Percentiles rank a stretch among this genome's conserved stretches.
These are phyloP conservation scores for Gymnarchus niloticus DNA, from an alignment of 2,113 vertebrate species.

Conservation along the genomic window DNA sequence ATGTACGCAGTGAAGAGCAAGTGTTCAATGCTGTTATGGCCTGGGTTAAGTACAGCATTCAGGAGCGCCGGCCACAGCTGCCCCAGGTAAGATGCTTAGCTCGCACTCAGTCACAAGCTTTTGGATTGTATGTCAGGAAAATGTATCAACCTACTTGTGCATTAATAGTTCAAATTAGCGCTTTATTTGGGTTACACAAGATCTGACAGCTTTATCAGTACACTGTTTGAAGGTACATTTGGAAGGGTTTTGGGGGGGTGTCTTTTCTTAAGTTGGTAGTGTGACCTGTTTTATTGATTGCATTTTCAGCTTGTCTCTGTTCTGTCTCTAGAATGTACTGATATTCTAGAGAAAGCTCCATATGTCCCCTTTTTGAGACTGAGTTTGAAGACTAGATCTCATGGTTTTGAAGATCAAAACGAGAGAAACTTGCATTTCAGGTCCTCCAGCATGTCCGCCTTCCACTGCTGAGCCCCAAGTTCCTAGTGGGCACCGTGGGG, in stretches of 20 bases:
- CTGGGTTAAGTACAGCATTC: slow-evolving; percentile 98
- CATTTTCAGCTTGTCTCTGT: background rate
- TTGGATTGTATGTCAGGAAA: background rate
- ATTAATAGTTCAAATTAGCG: background rate
- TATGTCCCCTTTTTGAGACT: background rate
- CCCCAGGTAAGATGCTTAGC: slow-evolving; percentile 72
- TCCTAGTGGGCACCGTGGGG: slow-evolving; percentile 93
- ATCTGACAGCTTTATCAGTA: background rate
- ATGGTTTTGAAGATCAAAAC: no score
- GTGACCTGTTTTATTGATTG: background rate
- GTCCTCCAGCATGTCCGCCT: slow-evolving; percentile 93
- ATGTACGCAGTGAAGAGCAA: slow-evolving; percentile 95
- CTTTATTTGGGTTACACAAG: no score
- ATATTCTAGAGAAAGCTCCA: background rate
- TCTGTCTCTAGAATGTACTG: no score
- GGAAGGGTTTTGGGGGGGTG: background rate
- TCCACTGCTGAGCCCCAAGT: slow-evolving; percentile 93
- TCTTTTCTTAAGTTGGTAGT: background rate
- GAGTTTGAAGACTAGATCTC: background rate
- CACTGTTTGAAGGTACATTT: background rate
- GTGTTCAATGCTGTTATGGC: slow-evolving; percentile 98
- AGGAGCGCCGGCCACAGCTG: slow-evolving; percentile 88
- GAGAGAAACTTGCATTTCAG: slow-evolving; percentile 49
- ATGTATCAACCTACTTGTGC: background rate
- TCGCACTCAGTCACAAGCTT: background rate